Evolutionary conservation across 2,797 vertebrate genomes (phyloP).

Genomic region (Enteromius radiatus): DNA sequence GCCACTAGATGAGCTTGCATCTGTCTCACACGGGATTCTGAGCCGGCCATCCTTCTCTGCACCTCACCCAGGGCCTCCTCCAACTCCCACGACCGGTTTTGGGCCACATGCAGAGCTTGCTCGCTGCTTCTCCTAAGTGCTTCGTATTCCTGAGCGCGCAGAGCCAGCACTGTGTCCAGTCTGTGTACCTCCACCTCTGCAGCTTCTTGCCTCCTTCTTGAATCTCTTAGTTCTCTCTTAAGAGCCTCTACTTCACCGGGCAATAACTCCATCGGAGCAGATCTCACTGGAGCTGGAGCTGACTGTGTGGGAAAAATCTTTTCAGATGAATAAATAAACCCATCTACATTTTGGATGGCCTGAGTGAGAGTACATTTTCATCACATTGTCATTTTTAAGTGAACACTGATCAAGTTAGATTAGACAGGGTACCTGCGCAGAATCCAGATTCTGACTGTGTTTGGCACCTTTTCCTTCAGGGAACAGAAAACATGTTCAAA

Average conservation of each 20-base stretch:
- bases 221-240: constrained; percentile 76
- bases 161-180: constrained; percentile 76
- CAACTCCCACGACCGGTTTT: constrained; percentile 81
- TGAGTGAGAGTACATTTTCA: not conserved
- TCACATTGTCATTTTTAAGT: not conserved
- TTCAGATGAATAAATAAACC: not conserved
- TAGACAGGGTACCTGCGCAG: constrained; percentile 36
- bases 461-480: constrained; percentile 43
- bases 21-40: constrained; percentile 84
- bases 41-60: constrained; percentile 87
- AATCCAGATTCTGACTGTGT: constrained; percentile 40
- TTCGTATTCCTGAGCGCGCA: constrained; percentile 76
- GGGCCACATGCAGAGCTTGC: constrained; percentile 75
- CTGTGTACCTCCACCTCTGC: constrained; percentile 76
- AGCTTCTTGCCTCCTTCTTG: constrained; percentile 71
- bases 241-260: constrained; percentile 74
- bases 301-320: not conserved
- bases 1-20: constrained; percentile 86
- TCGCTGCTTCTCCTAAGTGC: constrained; percentile 74
- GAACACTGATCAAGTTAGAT: not conserved
- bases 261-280: constrained; percentile 41
- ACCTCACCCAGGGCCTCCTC: constrained; percentile 85
- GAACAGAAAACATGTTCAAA: constrained; percentile 38
- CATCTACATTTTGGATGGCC: not conserved
- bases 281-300: constrained; percentile 30